Base-by-base conservation (phyloP, 2,113 vertebrate genomes). In the Eublepharis macularius region DNA sequence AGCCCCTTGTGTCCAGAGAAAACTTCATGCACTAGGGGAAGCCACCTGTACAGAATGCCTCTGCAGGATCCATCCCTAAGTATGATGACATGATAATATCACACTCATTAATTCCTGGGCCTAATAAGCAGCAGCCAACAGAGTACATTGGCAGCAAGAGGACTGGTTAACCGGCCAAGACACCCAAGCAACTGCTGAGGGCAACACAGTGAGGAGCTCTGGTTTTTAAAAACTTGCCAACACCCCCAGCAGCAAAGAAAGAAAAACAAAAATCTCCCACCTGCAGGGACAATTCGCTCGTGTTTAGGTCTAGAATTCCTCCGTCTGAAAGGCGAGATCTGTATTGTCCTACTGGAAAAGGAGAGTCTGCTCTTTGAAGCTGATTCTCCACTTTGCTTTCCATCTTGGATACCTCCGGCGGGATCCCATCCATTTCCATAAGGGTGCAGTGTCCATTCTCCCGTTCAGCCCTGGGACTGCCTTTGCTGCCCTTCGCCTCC, bases 211-310 rank as follows among this genome's bases (percentile, higher is more conserved):
- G 54, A 19, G 54, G 17, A 21, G 54, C 34, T 68, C n/a, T 83
- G 60, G 2, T n/a, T 21, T 13, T 74, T 74, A 7, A 75, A 47
- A 65, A 4, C 2, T 29, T 77, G 29, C 47, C 54, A 47, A 36
- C 32, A 47, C 57, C 19, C n/a, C 41, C 13, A 36, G n/a, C 13
- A 29, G 1, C 11, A 43, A 75, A 4, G 45, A 11, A 84, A 92
- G 74, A 0, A 7, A 65, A 24, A 68, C 76, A 29, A 10, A 21
- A 14, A 47, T 43, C 26, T 0, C 57, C 95, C 97, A 99, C 98
- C 98, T 96, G 97, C 8, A 92, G 83, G 60, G 96, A 92, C 43
- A 95, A 85, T 88, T 98, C 97, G 32, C 94, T 94, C 34, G 93
- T 94, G 13, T 96, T 94, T 1, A 95, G 94, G 78, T 97, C 95